Evolutionary conservation across 1,140 invertebrate species (phyloP), one percentile per base, ranked within the genome.

Genomic region (Coboldia fuscipes): DNA sequence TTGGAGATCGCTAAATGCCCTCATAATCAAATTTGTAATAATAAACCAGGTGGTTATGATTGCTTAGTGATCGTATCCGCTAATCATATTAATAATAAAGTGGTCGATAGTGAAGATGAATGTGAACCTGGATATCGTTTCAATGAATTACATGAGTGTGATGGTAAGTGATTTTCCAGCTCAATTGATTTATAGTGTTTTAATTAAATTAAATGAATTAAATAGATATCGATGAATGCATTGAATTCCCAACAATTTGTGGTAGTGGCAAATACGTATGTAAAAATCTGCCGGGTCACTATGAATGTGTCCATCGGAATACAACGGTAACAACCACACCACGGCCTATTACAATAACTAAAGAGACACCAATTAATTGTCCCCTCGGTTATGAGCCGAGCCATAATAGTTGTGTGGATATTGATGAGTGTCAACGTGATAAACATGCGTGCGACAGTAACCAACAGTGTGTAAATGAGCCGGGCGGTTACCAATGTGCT

Each of bases 141-240:
- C 23, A 41, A 40, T 4, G 21, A 46, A 9, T 21, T 35, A 0
- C 37, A 48, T 26, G 34, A 39, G 31, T 54, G 51, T 20, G 38
- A 46, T 41, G 45, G 46, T 48, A 2, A 16, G 32, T 19, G 34
- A 4, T 30, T 18, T 14, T 6, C 14, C 30, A 4, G 14, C 13
- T n/a, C n/a, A n/a, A n/a, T n/a, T n/a, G n/a, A n/a, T n/a, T n/a
- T n/a, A n/a, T n/a, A n/a, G n/a, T n/a, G n/a, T n/a, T n/a, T n/a
- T n/a, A n/a, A n/a, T n/a, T n/a, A n/a, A n/a, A n/a, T n/a, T n/a
- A n/a, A n/a, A n/a, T n/a, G n/a, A n/a, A n/a, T n/a, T n/a, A n/a
- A n/a, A n/a, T 44, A 76, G 73, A 78, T 55, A 61, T 78, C 15
- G 71, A 82, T 42, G 78, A 82, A 54, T 82, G 78, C 41, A 42